Evolutionary conservation across 2,888 invertebrate genomes (phyloP).

Genomic region (Criorhina ranunculi): DNA sequence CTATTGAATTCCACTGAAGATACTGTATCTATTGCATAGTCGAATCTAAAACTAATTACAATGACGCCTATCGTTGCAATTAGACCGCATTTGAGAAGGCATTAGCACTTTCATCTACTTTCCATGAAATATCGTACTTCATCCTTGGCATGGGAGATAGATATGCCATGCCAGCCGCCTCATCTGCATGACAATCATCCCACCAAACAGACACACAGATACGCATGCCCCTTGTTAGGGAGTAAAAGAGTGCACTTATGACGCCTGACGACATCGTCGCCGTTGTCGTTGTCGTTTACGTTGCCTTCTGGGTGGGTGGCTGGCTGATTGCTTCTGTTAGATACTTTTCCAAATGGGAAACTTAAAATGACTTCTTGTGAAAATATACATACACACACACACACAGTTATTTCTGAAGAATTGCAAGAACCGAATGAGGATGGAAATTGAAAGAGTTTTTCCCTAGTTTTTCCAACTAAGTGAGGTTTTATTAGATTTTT

Average conservation of each 20-base stretch:
- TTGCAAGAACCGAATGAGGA: constrained; percentile 42
- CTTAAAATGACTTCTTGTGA: constrained; percentile 69
- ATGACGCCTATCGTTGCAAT: constrained; percentile 58
- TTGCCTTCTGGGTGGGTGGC: constrained; percentile 49
- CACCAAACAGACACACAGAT: not conserved
- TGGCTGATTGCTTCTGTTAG: constrained; percentile 14
- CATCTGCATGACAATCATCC: constrained; percentile 54
- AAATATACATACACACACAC: constrained; percentile 34
- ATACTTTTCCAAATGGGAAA: constrained; percentile 55
- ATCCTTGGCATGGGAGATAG: not conserved
- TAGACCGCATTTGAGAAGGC: constrained; percentile 61
- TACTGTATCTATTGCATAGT: not conserved
- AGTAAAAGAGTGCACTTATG: constrained; percentile 63
- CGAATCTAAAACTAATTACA: constrained; percentile 43
- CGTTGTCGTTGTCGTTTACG: not conserved
- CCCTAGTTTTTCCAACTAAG: constrained; percentile 58
- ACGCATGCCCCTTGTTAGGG: constrained; percentile 45
- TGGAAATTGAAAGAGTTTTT: constrained; percentile 58
- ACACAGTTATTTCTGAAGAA: constrained; percentile 56
- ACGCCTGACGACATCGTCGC: constrained; percentile 43
- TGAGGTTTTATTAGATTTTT: constrained; percentile 69
- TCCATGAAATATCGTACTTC: constrained; percentile 53
- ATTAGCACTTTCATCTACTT: constrained; percentile 68
- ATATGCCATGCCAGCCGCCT: not conserved
- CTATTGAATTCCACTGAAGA: not conserved